Evolutionary conservation across 2,113 vertebrate genomes (phyloP).

Genomic region (Elephas maximus): DNA sequence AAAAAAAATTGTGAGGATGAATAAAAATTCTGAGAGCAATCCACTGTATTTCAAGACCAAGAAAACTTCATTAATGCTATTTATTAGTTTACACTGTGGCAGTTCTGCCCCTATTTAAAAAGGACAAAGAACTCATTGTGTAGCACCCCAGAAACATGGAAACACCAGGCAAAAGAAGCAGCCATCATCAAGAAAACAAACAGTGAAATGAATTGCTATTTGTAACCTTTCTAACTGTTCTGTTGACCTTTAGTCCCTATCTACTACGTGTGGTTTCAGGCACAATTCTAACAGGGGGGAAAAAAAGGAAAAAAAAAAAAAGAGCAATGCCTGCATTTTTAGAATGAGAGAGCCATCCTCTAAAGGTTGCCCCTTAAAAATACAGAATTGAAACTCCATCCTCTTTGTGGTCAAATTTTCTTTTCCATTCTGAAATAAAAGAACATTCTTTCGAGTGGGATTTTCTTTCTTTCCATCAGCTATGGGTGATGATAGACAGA

Average conservation of each 20-base stretch:
- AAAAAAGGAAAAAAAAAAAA: constrained; percentile 39
- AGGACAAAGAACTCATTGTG: constrained; percentile 74
- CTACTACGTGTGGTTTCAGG: constrained; percentile 62
- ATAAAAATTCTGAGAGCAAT: constrained; percentile 57
- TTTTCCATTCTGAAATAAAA: constrained; percentile 58
- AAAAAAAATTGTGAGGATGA: constrained; percentile 54
- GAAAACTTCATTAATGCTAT: constrained; percentile 65
- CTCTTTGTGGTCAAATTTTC: constrained; percentile 63
- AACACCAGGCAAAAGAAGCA: constrained; percentile 55
- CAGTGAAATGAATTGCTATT: constrained; percentile 74
- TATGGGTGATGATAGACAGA: constrained; percentile 54
- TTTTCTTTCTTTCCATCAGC: constrained; percentile 66
- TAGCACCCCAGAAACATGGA: constrained; percentile 64
- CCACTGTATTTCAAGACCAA: constrained; percentile 50
- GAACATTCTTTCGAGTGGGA: constrained; percentile 46
- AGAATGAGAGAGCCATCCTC: constrained; percentile 49
- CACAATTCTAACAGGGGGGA: constrained; percentile 63
- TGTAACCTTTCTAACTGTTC: constrained; percentile 74
- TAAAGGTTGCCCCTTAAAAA: constrained; percentile 61
- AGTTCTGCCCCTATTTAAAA: constrained; percentile 74
- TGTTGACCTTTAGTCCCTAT: constrained; percentile 63
- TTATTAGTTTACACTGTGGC: constrained; percentile 73
- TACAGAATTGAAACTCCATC: constrained; percentile 52
- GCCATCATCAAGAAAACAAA: constrained; percentile 78
- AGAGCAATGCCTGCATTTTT: constrained; percentile 64